Conservation (phyloP, 2,113 vertebrate species). For the Scalopus aquaticus region DNA sequence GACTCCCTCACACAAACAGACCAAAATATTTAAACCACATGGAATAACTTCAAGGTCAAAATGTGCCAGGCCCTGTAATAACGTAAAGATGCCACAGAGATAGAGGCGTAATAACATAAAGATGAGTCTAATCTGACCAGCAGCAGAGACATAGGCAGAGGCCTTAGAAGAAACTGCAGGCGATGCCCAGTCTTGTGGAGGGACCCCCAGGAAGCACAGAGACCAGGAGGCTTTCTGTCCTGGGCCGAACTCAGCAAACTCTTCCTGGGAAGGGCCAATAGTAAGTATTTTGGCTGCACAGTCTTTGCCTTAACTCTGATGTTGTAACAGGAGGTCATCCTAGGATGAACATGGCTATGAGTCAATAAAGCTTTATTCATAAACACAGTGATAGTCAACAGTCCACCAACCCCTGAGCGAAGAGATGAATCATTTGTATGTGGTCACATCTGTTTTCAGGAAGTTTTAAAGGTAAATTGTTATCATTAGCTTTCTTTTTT, state of each 20-base stretch:
- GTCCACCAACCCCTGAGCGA: neutral
- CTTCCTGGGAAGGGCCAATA: neutral
- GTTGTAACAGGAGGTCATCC: neutral
- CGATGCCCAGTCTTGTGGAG: neutral
- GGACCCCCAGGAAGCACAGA: neutral
- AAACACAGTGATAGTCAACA: neutral
- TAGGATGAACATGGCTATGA: neutral
- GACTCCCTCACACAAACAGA: neutral
- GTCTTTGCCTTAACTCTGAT: neutral
- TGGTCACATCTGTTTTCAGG: neutral
- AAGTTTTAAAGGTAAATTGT: neutral
- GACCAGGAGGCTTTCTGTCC: neutral
- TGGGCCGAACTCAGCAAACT: neutral
- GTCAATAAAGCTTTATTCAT: neutral
- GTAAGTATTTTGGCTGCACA: neutral
- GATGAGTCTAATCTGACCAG: neutral
- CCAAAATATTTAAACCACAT: neutral
- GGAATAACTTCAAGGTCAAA: neutral
- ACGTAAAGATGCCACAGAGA: neutral
- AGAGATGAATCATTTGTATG: neutral
- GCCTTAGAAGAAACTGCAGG: neutral
- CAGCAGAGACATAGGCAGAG: neutral
- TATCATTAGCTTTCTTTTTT: neutral
- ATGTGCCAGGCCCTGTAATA: neutral
- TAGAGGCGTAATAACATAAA: no score